Base-by-base conservation (phyloP, 2,888 invertebrate species). In the Oxycera nigricornis region DNA sequence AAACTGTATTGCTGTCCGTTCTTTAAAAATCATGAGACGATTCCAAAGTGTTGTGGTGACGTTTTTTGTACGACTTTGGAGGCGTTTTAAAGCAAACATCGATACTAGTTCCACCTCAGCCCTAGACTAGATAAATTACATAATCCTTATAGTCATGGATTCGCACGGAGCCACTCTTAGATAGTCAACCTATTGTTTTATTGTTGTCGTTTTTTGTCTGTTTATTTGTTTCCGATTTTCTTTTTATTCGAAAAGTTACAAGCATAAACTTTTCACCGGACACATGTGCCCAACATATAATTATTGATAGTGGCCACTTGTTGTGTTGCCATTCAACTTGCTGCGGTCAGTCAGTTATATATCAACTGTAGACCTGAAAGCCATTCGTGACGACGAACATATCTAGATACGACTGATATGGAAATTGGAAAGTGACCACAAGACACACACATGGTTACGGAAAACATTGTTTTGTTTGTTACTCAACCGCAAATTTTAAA, bases 211-310 rank as follows among this genome's bases (percentile, higher is more conserved):
- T n/a, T n/a, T n/a, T n/a, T n/a, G n/a, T n/a, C n/a, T n/a, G n/a
- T 61, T 24, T 30, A 31, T 61, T 61, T 11, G 11, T 61, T 61
- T 61, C 61, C 17, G 31, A 61, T 61, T 61, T 61, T 35, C 61
- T 61, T n/a, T 61, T 20, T 31, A 31, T 31, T n/a, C 31, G n/a
- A 28, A n/a, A 28, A 57, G 7, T 28, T 11, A 24, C 28, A 9
- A 28, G 59, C 11, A 59, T 26, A 24, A 31, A 61, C 26, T 17
- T 11, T 20, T 61, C 26, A 61, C 31, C 61, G 61, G 31, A 61
- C 61, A 61, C 11, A n/a, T n/a, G n/a, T n/a, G n/a, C n/a, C n/a
- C n/a, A n/a, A n/a, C n/a, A n/a, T 30, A 31, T 31, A 61, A 3
- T 14, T n/a, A 61, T 61, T 61, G 61, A 61, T 31, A 31, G 31